Percentiles rank a stretch among this genome's conserved stretches.
These are phyloP conservation scores for Diloba caeruleocephala DNA, from an alignment of 2,888 invertebrate genomes.

Conservation along the genomic window DNA sequence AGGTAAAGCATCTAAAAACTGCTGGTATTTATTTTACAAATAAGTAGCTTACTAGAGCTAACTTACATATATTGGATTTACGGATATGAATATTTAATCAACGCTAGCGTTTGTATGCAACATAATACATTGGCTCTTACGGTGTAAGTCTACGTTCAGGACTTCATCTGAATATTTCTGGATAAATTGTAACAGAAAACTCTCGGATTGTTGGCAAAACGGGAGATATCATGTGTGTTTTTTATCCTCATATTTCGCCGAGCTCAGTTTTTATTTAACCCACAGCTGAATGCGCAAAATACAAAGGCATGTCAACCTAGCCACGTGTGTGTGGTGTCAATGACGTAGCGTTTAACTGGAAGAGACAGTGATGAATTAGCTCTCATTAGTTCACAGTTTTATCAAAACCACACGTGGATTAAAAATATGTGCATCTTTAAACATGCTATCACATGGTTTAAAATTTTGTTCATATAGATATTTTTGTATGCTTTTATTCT, in stretches of 20 bases:
- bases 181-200: conserved; percentile 46
- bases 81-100: conserved; percentile 26
- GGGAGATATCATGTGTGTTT: conserved; percentile 51
- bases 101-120: conserved; percentile 10
- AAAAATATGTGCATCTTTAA: not conserved
- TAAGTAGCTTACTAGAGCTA: not conserved
- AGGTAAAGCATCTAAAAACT: conserved; percentile 9
- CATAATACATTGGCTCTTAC: conserved; percentile 2
- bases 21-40: no score
- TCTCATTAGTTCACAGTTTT: conserved; percentile 22
- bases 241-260: conserved; percentile 67
- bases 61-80: conserved; percentile 17
- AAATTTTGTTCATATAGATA: no score
- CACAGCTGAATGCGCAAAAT: conserved; percentile 74
- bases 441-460: no score
- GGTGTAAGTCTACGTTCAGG: conserved; percentile 17
- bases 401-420: not conserved
- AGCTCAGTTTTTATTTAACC: conserved; percentile 77
- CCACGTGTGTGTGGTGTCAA: conserved; percentile 49
- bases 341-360: conserved; percentile 49
- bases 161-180: conserved; percentile 39
- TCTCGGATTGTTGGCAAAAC: conserved; percentile 56
- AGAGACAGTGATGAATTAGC: conserved; percentile 29
- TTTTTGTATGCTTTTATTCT: no score
- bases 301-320: conserved; percentile 78